phyloP scores from a whole-genome alignment of 2,888 invertebrate species.

The Thumatha senex region DNA sequence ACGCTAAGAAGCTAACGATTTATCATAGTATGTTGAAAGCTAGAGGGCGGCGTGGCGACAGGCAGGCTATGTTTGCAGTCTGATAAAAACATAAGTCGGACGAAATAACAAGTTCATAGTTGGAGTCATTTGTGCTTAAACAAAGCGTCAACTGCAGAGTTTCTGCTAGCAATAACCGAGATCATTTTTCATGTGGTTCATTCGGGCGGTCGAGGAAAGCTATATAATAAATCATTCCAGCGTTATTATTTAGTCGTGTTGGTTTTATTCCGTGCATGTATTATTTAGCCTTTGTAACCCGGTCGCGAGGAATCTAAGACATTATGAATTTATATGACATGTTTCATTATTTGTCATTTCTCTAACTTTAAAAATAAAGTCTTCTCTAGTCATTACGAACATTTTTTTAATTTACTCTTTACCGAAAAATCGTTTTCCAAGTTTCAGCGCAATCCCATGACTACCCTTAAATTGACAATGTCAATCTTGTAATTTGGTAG shows the following conservation, averaged over 20 bases:
- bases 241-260: constrained; percentile 78
- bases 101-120: constrained; percentile 75
- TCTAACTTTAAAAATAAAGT: too few relatives aligned
- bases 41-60: constrained; percentile 30
- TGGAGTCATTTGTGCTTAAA: constrained; percentile 81
- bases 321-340: constrained; percentile 6
- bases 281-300: constrained; percentile 46
- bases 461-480: too few relatives aligned
- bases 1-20: constrained; percentile 52
- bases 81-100: constrained; percentile 67
- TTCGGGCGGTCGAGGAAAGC: constrained; percentile 80
- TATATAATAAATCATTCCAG: constrained; percentile 82
- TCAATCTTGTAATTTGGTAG: too few relatives aligned
- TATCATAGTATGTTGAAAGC: constrained; percentile 55
- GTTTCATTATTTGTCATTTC: too few relatives aligned
- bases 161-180: constrained; percentile 78
- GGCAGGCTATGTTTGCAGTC: constrained; percentile 43
- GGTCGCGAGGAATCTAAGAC: constrained; percentile 23
- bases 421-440: too few relatives aligned
- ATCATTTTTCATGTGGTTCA: constrained; percentile 83
- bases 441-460: too few relatives aligned
- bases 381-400: too few relatives aligned
- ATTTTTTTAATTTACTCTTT: too few relatives aligned
- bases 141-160: constrained; percentile 82
- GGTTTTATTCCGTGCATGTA: constrained; percentile 70